Evolutionary conservation across 2,797 vertebrate genomes (phyloP).

Genomic region (Squalus acanthias): DNA sequence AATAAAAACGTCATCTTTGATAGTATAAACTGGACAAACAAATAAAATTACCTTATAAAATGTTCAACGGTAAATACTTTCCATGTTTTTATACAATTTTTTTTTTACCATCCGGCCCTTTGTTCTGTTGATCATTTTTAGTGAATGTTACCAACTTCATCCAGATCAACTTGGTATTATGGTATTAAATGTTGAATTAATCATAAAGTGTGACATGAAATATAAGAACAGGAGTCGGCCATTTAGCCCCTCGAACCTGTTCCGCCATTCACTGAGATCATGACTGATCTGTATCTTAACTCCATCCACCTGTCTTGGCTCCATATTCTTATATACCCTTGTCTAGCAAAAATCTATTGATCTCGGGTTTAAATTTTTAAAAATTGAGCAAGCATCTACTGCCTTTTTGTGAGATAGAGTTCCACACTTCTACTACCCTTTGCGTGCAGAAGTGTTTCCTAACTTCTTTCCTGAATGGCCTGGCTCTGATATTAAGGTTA

Average conservation of each 20-base stretch:
- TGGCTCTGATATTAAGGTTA: too few relatives aligned
- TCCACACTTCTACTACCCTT: not conserved
- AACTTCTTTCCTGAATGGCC: not conserved
- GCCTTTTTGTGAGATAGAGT: not conserved
- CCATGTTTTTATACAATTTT: not conserved
- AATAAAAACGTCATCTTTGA: too few relatives aligned
- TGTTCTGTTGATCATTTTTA: not conserved
- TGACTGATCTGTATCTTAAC: too few relatives aligned
- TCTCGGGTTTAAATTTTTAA: too few relatives aligned
- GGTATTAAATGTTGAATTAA: not conserved
- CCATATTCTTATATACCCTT: not conserved
- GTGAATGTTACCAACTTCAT: not conserved
- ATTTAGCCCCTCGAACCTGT: not conserved
- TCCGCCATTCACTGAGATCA: too few relatives aligned
- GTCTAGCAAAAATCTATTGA: not conserved
- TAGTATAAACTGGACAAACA: too few relatives aligned
- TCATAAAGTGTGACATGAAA: not conserved
- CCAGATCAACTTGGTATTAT: not conserved
- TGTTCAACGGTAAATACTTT: not conserved
- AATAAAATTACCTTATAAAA: not conserved
- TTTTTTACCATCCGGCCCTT: not conserved
- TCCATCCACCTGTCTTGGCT: not conserved
- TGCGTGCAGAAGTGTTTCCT: not conserved
- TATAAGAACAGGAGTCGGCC: not conserved
- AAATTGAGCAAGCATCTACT: too few relatives aligned